These are phyloP conservation scores for Caiman crocodilus DNA, from an alignment of 2,797 vertebrate genomes.

Conservation along the genomic window DNA sequence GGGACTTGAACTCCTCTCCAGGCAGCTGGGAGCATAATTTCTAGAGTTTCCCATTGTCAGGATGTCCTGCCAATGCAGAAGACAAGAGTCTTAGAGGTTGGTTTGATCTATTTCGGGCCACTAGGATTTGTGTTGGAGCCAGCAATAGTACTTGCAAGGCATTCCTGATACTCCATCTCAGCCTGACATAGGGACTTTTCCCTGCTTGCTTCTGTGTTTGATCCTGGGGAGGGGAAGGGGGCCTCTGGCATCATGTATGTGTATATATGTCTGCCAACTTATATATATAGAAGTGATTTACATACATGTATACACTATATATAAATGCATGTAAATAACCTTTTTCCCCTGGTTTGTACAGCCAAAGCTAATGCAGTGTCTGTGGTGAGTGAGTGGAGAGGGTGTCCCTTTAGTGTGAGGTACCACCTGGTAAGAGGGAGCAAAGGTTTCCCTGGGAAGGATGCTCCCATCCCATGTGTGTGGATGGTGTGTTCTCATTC, in stretches of 20 bases:
- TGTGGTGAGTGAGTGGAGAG: background rate
- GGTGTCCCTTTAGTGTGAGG: rapidly evolving
- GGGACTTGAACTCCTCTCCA: background rate
- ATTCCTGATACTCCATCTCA: background rate
- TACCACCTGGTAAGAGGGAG: background rate
- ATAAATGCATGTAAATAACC: no score
- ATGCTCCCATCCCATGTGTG: background rate
- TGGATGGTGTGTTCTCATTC: no score
- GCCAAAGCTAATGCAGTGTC: background rate
- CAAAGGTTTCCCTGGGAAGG: background rate
- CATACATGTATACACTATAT: no score
- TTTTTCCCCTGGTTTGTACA: no score
- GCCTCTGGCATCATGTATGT: background rate
- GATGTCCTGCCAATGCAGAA: rapidly evolving
- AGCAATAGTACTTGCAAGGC: background rate
- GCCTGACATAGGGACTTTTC: rapidly evolving
- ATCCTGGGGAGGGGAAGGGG: background rate
- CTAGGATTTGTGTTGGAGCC: background rate
- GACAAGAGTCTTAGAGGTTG: background rate
- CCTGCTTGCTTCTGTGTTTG: background rate
- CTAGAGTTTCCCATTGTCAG: background rate
- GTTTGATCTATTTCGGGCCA: background rate
- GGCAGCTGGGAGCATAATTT: rapidly evolving
- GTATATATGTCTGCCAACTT: background rate
- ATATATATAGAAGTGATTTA: no score